A percentile compares a stretch with the other conserved stretches of the same genome.
These are phyloP conservation scores for Myopa tessellatipennis DNA, from an alignment of 2,888 invertebrate genomes.

Conservation along the genomic window DNA sequence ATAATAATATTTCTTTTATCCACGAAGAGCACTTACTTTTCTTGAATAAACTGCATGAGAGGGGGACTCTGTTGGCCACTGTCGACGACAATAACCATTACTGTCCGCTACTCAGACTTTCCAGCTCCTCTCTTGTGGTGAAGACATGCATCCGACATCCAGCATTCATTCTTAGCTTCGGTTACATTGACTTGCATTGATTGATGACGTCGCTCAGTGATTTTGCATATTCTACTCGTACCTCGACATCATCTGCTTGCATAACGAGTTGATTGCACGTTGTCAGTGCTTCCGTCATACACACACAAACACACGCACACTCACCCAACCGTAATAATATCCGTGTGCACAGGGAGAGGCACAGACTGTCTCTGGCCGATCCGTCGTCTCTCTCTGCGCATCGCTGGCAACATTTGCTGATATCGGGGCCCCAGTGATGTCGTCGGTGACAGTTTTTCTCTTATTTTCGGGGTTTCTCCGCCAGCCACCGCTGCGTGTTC, in stretches of 20 bases:
- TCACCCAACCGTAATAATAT: neutral
- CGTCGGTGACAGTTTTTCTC: conserved; percentile 32
- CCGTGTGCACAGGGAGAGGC: neutral
- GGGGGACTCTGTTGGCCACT: too few species aligned
- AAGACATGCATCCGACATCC: too few species aligned
- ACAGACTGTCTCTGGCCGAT: neutral
- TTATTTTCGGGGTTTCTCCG: conserved; percentile 21
- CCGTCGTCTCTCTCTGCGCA: neutral
- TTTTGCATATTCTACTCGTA: conserved; percentile 29
- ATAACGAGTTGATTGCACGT: conserved; percentile 32
- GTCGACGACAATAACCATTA: too few species aligned
- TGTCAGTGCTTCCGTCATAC: conserved; percentile 11
- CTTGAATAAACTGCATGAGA: too few species aligned
- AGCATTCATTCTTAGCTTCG: too few species aligned
- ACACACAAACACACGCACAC: neutral
- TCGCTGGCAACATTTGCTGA: neutral
- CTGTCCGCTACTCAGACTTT: too few species aligned
- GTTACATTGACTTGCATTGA: conserved; percentile 8
- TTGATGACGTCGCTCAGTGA: conserved; percentile 37
- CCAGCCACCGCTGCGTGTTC: conserved; percentile 6
- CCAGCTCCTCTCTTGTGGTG: too few species aligned
- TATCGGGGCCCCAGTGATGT: conserved; percentile 16
- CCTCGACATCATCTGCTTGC: conserved; percentile 8
- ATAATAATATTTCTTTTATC: too few species aligned
- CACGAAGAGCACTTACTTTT: too few species aligned